Evolutionary conservation across 2,797 vertebrate species (phyloP).

Genomic region (Notamacropus eugenii): DNA sequence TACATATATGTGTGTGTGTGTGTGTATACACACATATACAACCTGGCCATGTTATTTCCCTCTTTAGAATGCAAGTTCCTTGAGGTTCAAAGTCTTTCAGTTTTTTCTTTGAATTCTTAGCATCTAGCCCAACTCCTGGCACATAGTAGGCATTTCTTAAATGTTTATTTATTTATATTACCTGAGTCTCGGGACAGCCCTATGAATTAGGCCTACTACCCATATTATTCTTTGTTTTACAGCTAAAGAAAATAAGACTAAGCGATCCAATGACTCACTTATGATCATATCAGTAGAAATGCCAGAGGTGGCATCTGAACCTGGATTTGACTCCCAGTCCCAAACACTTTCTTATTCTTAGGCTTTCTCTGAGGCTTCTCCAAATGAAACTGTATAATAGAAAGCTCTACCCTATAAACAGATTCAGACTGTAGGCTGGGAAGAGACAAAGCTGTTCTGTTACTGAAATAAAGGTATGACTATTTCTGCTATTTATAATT

Average conservation of each 20-base stretch:
- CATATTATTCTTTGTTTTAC: neutral
- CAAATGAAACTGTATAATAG: neutral
- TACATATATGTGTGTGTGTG: too few species aligned
- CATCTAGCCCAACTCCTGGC: neutral
- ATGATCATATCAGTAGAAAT: neutral
- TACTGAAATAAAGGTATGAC: constrained; percentile 55
- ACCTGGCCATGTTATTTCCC: neutral
- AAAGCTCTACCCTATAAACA: constrained; percentile 52
- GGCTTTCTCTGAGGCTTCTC: neutral
- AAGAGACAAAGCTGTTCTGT: neutral
- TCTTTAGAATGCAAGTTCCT: neutral
- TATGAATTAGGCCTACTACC: neutral
- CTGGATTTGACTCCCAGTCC: neutral
- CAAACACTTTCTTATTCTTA: neutral
- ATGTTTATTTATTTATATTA: neutral
- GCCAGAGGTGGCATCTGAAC: neutral
- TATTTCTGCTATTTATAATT: constrained; percentile 41
- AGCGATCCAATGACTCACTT: neutral
- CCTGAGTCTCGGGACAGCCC: neutral
- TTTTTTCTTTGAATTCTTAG: neutral
- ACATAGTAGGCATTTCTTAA: too few species aligned
- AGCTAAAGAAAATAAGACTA: neutral
- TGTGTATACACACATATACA: neutral
- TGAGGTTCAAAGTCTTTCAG: neutral
- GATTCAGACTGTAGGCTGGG: constrained; percentile 5